Evolutionary conservation across 2,888 invertebrate genomes (phyloP).

Genomic region (Tuberolachnus salignus): DNA sequence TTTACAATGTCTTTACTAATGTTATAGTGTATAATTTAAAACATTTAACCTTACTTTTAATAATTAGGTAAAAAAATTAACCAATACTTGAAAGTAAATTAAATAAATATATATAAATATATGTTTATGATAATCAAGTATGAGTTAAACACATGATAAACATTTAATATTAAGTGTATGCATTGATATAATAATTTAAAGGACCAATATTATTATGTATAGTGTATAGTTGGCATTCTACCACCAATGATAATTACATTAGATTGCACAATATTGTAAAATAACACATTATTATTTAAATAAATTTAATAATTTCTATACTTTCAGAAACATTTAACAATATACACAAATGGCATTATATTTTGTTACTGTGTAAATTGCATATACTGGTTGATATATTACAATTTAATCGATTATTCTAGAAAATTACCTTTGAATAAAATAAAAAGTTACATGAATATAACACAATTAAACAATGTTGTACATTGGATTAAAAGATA

Average conservation of each 20-base stretch:
- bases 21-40: no score
- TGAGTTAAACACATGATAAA: background rate
- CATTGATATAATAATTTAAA: background rate
- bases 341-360: background rate
- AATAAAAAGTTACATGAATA: no score
- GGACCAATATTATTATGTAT: background rate
- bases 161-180: background rate
- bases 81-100: no score
- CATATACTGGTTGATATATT: background rate
- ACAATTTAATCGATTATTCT: background rate
- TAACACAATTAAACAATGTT: no score
- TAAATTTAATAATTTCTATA: background rate
- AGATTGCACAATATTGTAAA: conserved; percentile 38
- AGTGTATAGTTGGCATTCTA: background rate
- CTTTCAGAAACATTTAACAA: background rate
- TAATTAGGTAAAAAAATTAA: no score
- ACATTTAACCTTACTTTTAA: no score
- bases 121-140: no score
- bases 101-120: no score
- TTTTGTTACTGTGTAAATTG: no score
- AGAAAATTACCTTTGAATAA: no score
- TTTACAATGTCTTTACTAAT: no score
- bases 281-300: background rate
- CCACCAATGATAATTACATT: background rate
- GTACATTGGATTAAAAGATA: no score